Evolutionary conservation across 2,888 invertebrate species (phyloP).

Genomic region (Geotrupes spiniger): DNA sequence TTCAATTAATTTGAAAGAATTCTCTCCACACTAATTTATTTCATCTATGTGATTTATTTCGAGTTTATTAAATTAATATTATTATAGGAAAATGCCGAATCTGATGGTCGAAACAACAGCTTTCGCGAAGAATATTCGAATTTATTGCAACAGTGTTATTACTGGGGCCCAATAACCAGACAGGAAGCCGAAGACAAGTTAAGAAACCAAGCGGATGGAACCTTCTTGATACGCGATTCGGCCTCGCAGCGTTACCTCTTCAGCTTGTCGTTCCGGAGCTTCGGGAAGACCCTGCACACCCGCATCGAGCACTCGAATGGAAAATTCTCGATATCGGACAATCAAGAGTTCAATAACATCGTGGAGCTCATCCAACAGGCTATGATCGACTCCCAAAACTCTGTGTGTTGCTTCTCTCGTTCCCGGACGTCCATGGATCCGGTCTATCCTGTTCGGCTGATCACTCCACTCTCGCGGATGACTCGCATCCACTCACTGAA

Average conservation of each 20-base stretch:
- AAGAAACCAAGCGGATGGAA: constrained; percentile 67
- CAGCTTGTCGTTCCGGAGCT: constrained; percentile 66
- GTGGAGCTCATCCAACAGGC: constrained; percentile 72
- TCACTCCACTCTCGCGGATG: constrained; percentile 72
- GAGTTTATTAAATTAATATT: too few relatives aligned
- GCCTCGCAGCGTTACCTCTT: constrained; percentile 68
- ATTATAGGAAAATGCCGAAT: too few relatives aligned
- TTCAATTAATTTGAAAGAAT: too few relatives aligned
- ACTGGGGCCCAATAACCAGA: constrained; percentile 77
- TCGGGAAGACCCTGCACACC: constrained; percentile 62
- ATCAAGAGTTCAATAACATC: constrained; percentile 58
- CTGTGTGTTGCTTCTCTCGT: constrained; percentile 71
- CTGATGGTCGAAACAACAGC: constrained; percentile 12
- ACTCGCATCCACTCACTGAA: constrained; percentile 68
- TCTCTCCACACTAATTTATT: too few relatives aligned
- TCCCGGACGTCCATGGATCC: constrained; percentile 64
- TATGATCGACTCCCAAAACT: constrained; percentile 66
- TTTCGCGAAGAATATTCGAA: constrained; percentile 40
- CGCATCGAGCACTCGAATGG: constrained; percentile 70
- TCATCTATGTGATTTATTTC: too few relatives aligned
- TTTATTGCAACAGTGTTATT: constrained; percentile 64
- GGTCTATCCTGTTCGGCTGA: constrained; percentile 70
- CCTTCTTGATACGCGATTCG: constrained; percentile 77
- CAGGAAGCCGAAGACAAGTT: constrained; percentile 70
- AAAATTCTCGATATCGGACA: constrained; percentile 50